phyloP scores from a whole-genome alignment of 1,140 invertebrate genomes.

The Scylla paramamosain region DNA sequence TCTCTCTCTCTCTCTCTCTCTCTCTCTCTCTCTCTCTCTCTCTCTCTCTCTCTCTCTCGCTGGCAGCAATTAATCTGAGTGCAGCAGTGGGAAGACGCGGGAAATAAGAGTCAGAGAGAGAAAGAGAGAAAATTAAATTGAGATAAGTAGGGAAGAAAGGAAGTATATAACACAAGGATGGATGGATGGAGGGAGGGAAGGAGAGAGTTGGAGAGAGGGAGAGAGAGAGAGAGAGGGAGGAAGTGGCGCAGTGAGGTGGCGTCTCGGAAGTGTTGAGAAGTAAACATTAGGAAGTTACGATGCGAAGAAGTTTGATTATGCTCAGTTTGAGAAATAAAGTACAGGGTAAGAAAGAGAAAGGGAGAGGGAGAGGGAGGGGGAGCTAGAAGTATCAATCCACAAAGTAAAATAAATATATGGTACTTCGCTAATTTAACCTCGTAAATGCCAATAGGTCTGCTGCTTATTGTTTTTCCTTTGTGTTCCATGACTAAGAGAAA shows the following conservation, averaged over 20 bases:
- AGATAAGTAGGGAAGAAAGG: background rate
- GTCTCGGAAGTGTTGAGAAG: background rate
- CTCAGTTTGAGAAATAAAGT: background rate
- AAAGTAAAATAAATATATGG: too few species aligned
- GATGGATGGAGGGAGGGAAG: background rate
- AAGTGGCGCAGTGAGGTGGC: background rate
- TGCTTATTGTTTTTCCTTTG: too few species aligned
- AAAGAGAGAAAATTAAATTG: background rate
- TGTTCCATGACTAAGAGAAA: too few species aligned
- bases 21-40: slow-evolving; percentile 20
- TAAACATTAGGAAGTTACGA: background rate
- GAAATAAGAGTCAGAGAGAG: slow-evolving; percentile 9
- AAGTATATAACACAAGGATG: background rate
- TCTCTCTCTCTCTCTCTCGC: slow-evolving; percentile 7
- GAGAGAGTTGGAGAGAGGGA: background rate
- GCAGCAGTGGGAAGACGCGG: background rate
- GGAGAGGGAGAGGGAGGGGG: background rate
- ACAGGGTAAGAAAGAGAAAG: background rate
- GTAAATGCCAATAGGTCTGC: too few species aligned
- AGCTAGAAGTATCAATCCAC: too few species aligned
- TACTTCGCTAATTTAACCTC: too few species aligned
- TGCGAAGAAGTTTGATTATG: background rate
- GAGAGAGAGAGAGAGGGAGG: background rate
- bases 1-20: slow-evolving; percentile 20
- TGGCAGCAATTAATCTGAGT: background rate